Evolutionary conservation across 1,140 invertebrate genomes (phyloP).

Genomic region (Euborellia annulipes): DNA sequence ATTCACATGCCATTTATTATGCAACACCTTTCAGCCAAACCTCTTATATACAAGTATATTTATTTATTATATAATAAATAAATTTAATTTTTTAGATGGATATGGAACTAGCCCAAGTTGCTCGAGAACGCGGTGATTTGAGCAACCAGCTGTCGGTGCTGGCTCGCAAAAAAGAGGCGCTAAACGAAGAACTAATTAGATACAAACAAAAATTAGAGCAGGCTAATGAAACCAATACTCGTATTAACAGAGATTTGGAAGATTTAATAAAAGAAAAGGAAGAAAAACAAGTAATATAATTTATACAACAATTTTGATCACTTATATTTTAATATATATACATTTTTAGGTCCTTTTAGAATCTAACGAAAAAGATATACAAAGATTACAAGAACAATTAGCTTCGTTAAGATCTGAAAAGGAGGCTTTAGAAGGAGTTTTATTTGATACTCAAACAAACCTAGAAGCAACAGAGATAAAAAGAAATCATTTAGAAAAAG

Average conservation of each 20-base stretch:
- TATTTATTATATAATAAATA: no score
- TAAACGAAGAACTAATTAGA: slow-evolving; percentile 60
- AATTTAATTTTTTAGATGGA: no score
- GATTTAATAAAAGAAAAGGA: slow-evolving; percentile 67
- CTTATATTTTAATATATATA: slow-evolving; percentile 5
- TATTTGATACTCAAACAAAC: slow-evolving; percentile 65
- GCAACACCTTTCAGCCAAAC: no score
- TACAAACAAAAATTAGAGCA: slow-evolving; percentile 58
- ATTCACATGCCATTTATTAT: no score
- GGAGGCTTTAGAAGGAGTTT: slow-evolving; percentile 60
- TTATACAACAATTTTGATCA: slow-evolving; percentile 1
- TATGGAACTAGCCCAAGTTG: slow-evolving; percentile 43
- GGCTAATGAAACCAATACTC: slow-evolving; percentile 54
- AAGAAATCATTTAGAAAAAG: slow-evolving; percentile 52
- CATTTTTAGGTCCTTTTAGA: slow-evolving; percentile 47
- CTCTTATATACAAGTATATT: no score
- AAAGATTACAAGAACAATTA: slow-evolving; percentile 53
- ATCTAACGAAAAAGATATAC: slow-evolving; percentile 59
- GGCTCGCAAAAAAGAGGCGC: slow-evolving; percentile 55
- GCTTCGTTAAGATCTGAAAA: slow-evolving; percentile 61
- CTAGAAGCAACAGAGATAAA: slow-evolving; percentile 54
- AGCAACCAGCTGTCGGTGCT: slow-evolving; percentile 57
- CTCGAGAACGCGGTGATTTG: slow-evolving; percentile 54
- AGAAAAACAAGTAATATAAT: slow-evolving; percentile 48
- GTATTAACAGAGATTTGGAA: slow-evolving; percentile 58